A percentile compares a stretch with the other conserved stretches of the same genome.
These are phyloP conservation scores for Cotesia chilonis DNA, from an alignment of 1,140 invertebrate species.

Conservation along the genomic window DNA sequence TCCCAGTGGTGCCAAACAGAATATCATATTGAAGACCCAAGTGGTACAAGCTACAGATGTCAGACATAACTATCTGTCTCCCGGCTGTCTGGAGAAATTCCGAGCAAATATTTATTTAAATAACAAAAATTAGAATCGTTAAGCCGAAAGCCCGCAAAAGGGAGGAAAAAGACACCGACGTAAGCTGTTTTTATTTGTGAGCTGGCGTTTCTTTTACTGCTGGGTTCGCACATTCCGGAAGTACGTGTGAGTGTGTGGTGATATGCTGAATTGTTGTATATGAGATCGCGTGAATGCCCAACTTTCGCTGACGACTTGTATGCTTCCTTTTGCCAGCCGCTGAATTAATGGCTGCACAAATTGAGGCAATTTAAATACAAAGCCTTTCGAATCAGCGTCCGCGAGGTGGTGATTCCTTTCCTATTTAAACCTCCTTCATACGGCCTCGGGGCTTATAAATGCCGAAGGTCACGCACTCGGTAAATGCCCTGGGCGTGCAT, in stretches of 20 bases:
- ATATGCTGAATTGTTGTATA: background rate
- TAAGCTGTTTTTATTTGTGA: background rate
- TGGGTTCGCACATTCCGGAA: background rate
- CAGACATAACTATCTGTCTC: conserved; percentile 47
- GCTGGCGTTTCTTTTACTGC: background rate
- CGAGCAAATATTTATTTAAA: background rate
- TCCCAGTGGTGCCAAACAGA: background rate
- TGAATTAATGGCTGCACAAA: conserved; percentile 30
- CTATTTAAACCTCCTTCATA: background rate
- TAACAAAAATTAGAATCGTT: background rate
- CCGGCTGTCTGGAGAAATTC: background rate
- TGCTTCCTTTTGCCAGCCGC: conserved; percentile 9
- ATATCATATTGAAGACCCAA: conserved; percentile 37
- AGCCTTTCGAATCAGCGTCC: conserved; percentile 29
- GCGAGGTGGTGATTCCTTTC: conserved; percentile 25
- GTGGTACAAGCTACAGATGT: conserved; percentile 49
- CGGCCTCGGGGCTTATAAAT: conserved; percentile 7
- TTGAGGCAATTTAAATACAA: conserved; percentile 37
- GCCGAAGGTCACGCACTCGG: conserved; percentile 4
- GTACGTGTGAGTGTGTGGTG: background rate
- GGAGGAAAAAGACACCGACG: background rate
- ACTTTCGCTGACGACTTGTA: conserved; percentile 17
- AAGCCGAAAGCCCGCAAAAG: background rate
- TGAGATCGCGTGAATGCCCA: conserved; percentile 22
- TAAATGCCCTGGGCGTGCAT: conserved; percentile 6